Evolutionary conservation across 2,888 invertebrate species (phyloP), one percentile per base, ranked within the genome.

Genomic region (Melanostoma scalare): DNA sequence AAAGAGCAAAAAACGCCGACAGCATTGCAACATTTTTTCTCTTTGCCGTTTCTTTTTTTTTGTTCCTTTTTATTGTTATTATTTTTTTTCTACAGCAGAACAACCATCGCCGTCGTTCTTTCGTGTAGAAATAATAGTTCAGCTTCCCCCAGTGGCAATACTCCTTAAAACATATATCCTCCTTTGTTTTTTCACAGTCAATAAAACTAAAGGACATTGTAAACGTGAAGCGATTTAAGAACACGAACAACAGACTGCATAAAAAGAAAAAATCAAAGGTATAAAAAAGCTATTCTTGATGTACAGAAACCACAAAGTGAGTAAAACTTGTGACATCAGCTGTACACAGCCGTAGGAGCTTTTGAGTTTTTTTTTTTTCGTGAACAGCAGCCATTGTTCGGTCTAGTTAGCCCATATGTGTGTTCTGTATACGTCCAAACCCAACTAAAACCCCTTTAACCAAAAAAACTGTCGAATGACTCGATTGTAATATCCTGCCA

Each of bases 151-250:
- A 46, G 68, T 69, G 74, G 79, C 74, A 74, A 75, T 84, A 75
- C 71, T 71, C 71, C 61, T 40, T 75, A 60, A 75, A 79, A 84
- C 78, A 74, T 63, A 84, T 84, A 79, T 84, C 74, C 79, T 69
- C 69, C 79, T 74, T 79, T 84, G 84, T 84, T 84, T 79, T 79
- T 84, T 84, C 84, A 84, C 84, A 84, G 84, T 75, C 84, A 84
- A 84, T 84, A 84, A 71, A 84, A 84, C 84, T 84, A 75, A 84
- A 74, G 79, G 84, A 84, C 84, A 71, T 74, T 79, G 79, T 75
- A 84, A 84, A 84, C 84, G 84, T 84, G 79, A 38, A 75, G 38
- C 79, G 58, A 84, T 84, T 79, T 79, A 56, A 84, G 48, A 10
- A 53, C 52, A 53, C 58, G 53, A 36, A 65, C 63, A 48, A 38